Conservation (phyloP, 2,113 vertebrate genomes). For the Acanthisitta chloris region DNA sequence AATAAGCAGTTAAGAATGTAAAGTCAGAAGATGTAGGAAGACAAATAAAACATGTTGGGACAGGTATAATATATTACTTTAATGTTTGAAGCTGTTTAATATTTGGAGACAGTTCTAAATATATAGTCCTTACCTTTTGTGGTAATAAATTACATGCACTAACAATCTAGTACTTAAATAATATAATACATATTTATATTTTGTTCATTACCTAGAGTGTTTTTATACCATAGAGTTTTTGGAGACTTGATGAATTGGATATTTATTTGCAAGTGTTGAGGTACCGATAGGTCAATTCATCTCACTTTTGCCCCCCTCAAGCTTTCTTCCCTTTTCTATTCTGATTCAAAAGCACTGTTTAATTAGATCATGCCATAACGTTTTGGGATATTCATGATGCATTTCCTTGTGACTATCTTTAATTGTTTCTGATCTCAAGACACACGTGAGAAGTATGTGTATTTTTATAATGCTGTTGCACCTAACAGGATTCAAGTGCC, state of each 20-base stretch:
- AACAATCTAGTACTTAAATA: not conserved
- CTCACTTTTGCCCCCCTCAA: not conserved
- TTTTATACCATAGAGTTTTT: not conserved
- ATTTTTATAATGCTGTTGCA: not conserved
- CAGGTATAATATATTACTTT: not conserved
- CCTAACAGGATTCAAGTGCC: not conserved
- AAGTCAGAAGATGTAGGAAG: not conserved
- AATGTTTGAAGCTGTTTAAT: not conserved
- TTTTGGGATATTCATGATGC: not conserved
- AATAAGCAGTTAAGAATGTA: not conserved
- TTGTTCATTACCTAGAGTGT: not conserved
- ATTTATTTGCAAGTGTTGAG: not conserved
- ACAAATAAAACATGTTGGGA: not conserved
- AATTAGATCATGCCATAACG: not conserved
- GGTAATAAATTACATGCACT: not conserved
- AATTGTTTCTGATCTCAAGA: not conserved
- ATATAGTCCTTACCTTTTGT: not conserved
- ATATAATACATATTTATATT: not conserved
- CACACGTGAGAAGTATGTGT: fast-evolving
- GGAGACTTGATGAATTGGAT: not conserved
- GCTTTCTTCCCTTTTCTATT: not conserved
- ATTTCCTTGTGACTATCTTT: not conserved
- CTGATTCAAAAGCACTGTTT: not conserved
- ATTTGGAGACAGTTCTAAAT: not conserved
- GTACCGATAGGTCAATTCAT: not conserved